These are phyloP conservation scores for Coreoperca whiteheadi DNA, from an alignment of 2,113 vertebrate species.

Conservation along the genomic window DNA sequence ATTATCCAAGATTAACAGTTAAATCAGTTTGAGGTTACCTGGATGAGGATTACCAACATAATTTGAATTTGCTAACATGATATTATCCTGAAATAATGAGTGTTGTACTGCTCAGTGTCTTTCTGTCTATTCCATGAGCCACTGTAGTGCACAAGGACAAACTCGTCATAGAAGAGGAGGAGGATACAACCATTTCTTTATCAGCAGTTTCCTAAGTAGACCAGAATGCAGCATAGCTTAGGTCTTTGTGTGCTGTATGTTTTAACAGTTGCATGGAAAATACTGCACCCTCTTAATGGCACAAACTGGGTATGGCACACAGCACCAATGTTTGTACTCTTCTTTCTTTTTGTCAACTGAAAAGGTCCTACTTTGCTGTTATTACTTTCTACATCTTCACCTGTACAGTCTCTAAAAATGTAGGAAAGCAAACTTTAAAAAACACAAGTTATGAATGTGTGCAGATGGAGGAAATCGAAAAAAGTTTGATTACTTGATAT, in stretches of 20 bases:
- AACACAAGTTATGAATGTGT: not conserved
- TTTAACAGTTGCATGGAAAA: slow-evolving; percentile 49
- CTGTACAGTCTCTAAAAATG: not conserved
- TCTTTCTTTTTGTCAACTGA: not conserved
- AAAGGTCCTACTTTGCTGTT: not conserved
- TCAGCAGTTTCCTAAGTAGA: not conserved
- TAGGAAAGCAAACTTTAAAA: not conserved
- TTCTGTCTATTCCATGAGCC: not conserved
- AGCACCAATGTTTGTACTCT: not conserved
- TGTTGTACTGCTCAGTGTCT: not conserved
- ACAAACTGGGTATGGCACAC: not conserved
- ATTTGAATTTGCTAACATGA: not conserved
- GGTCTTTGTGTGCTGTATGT: not conserved
- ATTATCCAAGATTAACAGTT: not conserved
- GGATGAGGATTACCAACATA: not conserved
- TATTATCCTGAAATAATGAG: not conserved
- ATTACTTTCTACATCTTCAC: not conserved
- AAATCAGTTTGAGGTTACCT: not conserved
- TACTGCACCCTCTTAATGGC: slow-evolving; percentile 13
- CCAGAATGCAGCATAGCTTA: not conserved
- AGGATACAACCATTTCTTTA: not conserved
- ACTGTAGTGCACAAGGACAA: not conserved
- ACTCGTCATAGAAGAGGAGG: not conserved
- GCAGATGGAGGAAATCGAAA: slow-evolving; percentile 17
- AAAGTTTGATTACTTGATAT: slow-evolving; percentile 16